Percentiles rank a stretch among this genome's conserved stretches.
phyloP scores from a whole-genome alignment of 2,888 invertebrate genomes.

The Hydropsyche betteni region DNA sequence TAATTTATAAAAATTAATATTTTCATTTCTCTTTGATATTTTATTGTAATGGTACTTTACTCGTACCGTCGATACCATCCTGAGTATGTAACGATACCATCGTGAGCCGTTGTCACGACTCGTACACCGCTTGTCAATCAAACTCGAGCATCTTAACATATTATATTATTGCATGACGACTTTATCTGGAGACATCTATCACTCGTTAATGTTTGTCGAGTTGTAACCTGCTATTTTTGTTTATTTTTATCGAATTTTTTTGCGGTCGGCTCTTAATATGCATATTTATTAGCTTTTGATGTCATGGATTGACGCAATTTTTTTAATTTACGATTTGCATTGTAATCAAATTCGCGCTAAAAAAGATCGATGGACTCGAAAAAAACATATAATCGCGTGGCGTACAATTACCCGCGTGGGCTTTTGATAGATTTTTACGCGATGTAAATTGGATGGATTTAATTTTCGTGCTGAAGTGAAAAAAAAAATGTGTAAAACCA shows the following conservation, averaged over 20 bases:
- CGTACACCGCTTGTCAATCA: conserved; percentile 35
- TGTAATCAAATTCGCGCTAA: conserved; percentile 9
- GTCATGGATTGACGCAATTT: not conserved
- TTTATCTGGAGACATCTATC: conserved; percentile 43
- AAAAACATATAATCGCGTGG: conserved; percentile 2
- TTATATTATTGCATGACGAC: conserved; percentile 17
- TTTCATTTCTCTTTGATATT: no score
- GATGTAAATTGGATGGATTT: not conserved
- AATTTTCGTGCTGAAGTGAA: no score
- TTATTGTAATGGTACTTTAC: no score
- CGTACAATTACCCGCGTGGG: conserved; percentile 5
- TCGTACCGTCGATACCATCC: conserved; percentile 34
- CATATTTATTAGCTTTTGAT: conserved; percentile 11
- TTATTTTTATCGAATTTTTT: not conserved
- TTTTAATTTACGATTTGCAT: conserved; percentile 13
- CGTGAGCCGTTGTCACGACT: conserved; percentile 31
- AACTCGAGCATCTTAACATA: conserved; percentile 16
- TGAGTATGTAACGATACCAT: conserved; percentile 26
- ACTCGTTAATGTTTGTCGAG: conserved; percentile 26
- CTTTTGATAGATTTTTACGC: conserved; percentile 18
- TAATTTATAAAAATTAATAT: no score
- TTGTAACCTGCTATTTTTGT: not conserved
- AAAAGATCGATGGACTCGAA: not conserved
- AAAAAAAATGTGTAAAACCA: no score
- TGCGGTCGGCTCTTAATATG: not conserved